Evolutionary conservation across 2,113 vertebrate species (phyloP), one percentile per base, ranked within the genome.

Genomic region (Halichoerus grypus): DNA sequence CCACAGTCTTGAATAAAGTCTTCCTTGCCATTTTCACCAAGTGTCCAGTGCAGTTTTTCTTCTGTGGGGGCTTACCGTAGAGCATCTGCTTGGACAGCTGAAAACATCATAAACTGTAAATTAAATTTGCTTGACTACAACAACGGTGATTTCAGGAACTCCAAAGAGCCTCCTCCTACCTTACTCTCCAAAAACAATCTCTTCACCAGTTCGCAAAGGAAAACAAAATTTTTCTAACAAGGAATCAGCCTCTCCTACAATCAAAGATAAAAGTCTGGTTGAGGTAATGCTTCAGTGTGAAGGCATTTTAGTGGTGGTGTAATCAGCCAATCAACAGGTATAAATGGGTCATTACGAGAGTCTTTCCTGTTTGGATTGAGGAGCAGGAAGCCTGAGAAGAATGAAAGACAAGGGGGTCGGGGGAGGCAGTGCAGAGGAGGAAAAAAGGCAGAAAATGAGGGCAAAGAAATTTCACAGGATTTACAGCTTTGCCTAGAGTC

Each of bases 251-350:
- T 97, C 46, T 65, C 36, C 22, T 72, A 55, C 31, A 89, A 71
- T 96, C n/a, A 63, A 57, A 88, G 51, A 88, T 72, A 39, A 91
- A 91, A 91, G 74, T 18, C 82, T 93, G 51, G 39, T n/a, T 90
- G 53, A 90, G 49, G 81, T n/a, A 76, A 91, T 21, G 39, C 19
- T 49, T 86, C 94, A 26, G 1, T 71, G 88, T 63, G 77, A 79
- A 90, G 39, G 72, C 53, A 95, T 82, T 76, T 93, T 16, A 31
- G 80, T 18, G 3, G 36, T 11, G 4, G 24, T 57, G 31, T 46
- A 91, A 96, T 94, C 95, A 96, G 91, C 63, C 93, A 95, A 92
- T 95, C 88, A 90, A 67, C 72, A 86, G 76, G 88, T 89, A 53
- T 39, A 95, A 94, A 86, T 97, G 65, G 71, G 65, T 86, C 76